A percentile compares a stretch with the other conserved stretches of the same genome.
Evolutionary conservation across 2,113 vertebrate genomes (phyloP).

Genomic region (Vidua chalybeata): DNA sequence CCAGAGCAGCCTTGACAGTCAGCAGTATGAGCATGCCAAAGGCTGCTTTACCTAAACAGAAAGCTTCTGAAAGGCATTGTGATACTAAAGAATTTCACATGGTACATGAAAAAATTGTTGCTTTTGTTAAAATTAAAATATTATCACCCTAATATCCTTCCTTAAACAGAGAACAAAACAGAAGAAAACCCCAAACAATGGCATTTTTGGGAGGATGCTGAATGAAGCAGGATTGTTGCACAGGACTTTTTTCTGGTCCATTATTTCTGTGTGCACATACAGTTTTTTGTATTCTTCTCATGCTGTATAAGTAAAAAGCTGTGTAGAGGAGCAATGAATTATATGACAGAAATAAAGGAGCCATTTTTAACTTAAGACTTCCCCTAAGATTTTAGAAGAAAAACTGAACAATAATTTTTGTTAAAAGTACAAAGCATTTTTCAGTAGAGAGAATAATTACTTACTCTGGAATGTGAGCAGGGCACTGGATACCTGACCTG

Average conservation of each 20-base stretch:
- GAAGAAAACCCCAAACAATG: rapidly evolving
- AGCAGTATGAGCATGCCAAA: not conserved
- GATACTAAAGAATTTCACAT: not conserved
- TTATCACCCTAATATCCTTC: not conserved
- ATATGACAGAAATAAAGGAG: not conserved
- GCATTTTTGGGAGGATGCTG: not conserved
- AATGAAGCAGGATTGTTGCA: not conserved
- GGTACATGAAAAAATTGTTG: not conserved
- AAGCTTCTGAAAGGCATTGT: not conserved
- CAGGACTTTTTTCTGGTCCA: not conserved
- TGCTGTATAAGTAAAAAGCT: not conserved
- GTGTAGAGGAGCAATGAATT: not conserved
- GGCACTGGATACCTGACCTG: slow-evolving; percentile 39
- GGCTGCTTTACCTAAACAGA: not conserved
- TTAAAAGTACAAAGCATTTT: slow-evolving; percentile 52
- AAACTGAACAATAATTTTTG: slow-evolving; percentile 3
- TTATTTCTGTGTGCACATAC: not conserved
- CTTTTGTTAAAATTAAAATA: not conserved
- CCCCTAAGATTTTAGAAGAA: not conserved
- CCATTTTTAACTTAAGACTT: not conserved
- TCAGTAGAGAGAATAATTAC: slow-evolving; percentile 36
- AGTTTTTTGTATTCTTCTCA: not conserved
- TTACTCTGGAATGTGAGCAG: slow-evolving; percentile 31
- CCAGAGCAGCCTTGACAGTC: not conserved
- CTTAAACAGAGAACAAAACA: not conserved